Evolutionary conservation across 2,797 vertebrate species (phyloP).

Genomic region (Poeciliopsis turneri): DNA sequence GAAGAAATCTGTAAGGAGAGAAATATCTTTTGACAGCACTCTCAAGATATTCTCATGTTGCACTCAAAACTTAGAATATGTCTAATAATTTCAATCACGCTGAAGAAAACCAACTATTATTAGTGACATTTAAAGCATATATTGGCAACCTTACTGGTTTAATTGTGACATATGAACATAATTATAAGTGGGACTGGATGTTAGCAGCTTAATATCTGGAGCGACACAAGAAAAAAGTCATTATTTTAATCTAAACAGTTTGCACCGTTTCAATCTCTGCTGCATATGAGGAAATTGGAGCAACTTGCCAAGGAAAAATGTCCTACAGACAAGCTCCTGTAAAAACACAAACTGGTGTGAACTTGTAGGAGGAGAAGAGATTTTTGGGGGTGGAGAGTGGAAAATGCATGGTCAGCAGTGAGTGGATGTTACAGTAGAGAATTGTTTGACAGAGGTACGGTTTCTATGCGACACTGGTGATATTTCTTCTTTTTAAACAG

Average conservation of each 20-base stretch:
- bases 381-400: neutral
- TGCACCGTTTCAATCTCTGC: neutral
- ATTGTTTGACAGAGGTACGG: neutral
- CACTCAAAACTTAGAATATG: neutral
- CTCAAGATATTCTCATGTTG: neutral
- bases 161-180: neutral
- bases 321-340: neutral
- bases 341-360: conserved; percentile 1
- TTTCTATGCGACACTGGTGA: neutral
- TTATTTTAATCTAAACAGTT: neutral
- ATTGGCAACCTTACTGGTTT: neutral
- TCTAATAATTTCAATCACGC: neutral
- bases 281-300: neutral
- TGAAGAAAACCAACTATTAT: neutral
- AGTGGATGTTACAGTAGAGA: neutral
- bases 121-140: neutral
- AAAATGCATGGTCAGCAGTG: neutral
- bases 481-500: neutral
- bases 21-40: neutral
- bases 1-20: neutral
- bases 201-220: neutral
- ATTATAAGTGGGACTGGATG: neutral
- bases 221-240: neutral
- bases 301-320: neutral
- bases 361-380: neutral